These are phyloP conservation scores for Metallyticus violacea DNA, from an alignment of 2,888 invertebrate genomes.

Conservation along the genomic window DNA sequence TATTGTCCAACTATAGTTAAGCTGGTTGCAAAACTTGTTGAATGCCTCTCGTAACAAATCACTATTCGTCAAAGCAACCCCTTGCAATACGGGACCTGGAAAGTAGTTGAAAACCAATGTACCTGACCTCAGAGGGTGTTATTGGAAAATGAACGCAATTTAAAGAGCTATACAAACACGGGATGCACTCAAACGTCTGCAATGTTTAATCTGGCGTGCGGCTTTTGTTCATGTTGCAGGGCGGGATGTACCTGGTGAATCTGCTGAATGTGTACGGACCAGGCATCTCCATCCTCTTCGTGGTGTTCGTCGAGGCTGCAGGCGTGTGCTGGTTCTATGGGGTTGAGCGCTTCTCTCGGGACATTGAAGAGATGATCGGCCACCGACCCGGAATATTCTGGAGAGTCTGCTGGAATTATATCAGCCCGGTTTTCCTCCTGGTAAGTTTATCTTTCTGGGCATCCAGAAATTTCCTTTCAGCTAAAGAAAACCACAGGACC, in stretches of 20 bases:
- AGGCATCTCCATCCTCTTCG: slow-evolving; percentile 81
- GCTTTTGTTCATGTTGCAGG: slow-evolving; percentile 58
- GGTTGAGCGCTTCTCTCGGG: slow-evolving; percentile 73
- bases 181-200: no score
- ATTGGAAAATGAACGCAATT: background rate
- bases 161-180: background rate
- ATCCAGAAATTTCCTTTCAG: no score
- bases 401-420: slow-evolving; percentile 82
- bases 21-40: no score
- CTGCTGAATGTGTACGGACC: slow-evolving; percentile 86
- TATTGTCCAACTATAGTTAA: no score
- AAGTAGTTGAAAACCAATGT: no score
- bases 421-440: slow-evolving; percentile 80
- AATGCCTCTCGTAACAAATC: no score
- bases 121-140: background rate
- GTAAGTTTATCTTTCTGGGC: slow-evolving; percentile 49
- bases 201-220: no score
- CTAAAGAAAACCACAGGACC: no score
- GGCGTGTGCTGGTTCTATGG: slow-evolving; percentile 91
- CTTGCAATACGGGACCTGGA: no score
- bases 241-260: slow-evolving; percentile 83
- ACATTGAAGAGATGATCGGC: slow-evolving; percentile 82
- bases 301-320: slow-evolving; percentile 87
- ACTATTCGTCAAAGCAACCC: no score
- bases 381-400: slow-evolving; percentile 74